Evolutionary conservation across 2,888 invertebrate species (phyloP).

Genomic region (Erannis defoliaria): DNA sequence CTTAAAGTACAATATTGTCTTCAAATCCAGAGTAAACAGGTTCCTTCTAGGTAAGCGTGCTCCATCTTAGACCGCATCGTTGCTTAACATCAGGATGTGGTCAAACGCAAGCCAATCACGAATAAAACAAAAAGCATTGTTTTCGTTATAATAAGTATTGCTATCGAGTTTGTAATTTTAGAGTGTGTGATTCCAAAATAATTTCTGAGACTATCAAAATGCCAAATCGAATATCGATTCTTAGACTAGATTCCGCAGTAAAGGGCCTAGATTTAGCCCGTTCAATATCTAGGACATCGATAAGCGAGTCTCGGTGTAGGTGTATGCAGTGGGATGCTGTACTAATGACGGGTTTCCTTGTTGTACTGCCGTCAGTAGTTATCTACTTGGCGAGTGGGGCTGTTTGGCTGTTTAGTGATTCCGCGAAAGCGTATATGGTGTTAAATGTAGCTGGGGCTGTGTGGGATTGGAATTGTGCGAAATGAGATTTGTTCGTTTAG

Average conservation of each 20-base stretch:
- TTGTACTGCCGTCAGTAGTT: constrained; percentile 39
- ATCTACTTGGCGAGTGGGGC: constrained; percentile 38
- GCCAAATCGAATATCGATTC: not conserved
- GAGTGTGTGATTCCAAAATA: not conserved
- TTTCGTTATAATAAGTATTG: too few species aligned
- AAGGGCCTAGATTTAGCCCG: constrained; percentile 61
- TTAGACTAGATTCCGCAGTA: constrained; percentile 29
- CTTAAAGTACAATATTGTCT: too few species aligned
- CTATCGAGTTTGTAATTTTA: too few species aligned
- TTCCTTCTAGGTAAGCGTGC: too few species aligned
- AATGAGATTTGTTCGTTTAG: not conserved
- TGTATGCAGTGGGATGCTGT: constrained; percentile 57
- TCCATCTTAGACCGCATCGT: too few species aligned
- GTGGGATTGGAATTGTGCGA: not conserved
- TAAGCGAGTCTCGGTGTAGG: constrained; percentile 55
- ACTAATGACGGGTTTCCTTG: constrained; percentile 58
- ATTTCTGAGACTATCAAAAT: not conserved
- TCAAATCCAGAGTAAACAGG: too few species aligned
- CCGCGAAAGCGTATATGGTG: constrained; percentile 29
- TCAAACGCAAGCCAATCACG: too few species aligned
- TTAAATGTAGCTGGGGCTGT: constrained; percentile 4
- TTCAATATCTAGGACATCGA: constrained; percentile 66
- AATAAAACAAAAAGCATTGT: too few species aligned
- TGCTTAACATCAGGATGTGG: too few species aligned
- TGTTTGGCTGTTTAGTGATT: constrained; percentile 14